These are phyloP conservation scores for Scartelaos histophorus DNA, from an alignment of 2,113 vertebrate species.

Conservation along the genomic window DNA sequence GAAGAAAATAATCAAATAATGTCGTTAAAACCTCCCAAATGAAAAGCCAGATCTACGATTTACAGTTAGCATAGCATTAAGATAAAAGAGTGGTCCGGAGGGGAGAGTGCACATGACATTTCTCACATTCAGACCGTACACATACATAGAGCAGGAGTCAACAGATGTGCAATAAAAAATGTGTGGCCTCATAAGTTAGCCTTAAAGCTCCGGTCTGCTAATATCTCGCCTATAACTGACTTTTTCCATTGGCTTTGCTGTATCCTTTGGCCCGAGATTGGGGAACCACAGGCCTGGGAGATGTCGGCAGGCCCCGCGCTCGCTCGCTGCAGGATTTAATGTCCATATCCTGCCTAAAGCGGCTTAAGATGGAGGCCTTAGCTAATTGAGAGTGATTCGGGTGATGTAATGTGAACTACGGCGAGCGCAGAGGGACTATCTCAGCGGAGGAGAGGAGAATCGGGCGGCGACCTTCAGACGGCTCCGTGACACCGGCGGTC, in stretches of 20 bases:
- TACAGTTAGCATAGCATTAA: constrained; percentile 34
- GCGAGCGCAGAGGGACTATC: constrained; percentile 46
- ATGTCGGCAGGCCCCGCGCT: constrained; percentile 31
- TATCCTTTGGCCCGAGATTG: constrained; percentile 54
- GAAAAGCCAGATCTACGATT: constrained; percentile 51
- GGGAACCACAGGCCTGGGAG: constrained; percentile 48
- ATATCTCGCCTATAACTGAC: constrained; percentile 45
- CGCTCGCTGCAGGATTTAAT: constrained; percentile 59
- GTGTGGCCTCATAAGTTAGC: constrained; percentile 64
- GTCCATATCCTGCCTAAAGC: constrained; percentile 63
- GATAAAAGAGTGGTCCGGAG: constrained; percentile 42
- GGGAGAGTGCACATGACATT: constrained; percentile 43
- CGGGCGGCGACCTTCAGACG: constrained; percentile 24
- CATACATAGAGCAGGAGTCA: constrained; percentile 40
- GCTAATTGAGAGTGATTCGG: constrained; percentile 55
- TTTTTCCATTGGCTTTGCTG: constrained; percentile 55
- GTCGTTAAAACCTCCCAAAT: constrained; percentile 43
- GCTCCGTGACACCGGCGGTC: constrained; percentile 29
- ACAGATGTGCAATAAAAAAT: constrained; percentile 68
- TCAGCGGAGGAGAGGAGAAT: constrained; percentile 30
- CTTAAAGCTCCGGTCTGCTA: constrained; percentile 56
- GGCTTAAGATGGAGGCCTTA: constrained; percentile 52
- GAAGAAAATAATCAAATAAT: constrained; percentile 48
- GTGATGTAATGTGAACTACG: constrained; percentile 69
- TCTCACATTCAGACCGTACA: constrained; percentile 53